phyloP scores from a whole-genome alignment of 2,888 invertebrate genomes.

The Mycogona germanica region DNA sequence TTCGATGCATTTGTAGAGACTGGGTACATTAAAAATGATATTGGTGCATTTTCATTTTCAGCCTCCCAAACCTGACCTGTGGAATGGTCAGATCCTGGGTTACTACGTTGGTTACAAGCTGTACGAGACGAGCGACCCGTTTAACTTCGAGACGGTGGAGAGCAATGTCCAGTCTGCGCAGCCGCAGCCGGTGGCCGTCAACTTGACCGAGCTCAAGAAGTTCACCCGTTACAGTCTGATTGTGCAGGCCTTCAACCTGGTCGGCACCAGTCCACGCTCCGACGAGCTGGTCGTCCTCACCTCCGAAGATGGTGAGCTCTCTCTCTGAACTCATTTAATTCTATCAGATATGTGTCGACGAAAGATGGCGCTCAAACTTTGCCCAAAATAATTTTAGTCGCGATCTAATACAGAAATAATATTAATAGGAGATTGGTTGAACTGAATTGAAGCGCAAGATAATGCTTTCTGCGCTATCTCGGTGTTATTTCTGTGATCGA shows the following conservation, averaged over 20 bases:
- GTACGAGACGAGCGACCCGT: constrained; percentile 20
- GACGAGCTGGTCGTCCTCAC: constrained; percentile 30
- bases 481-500: not conserved
- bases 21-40: no score
- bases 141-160: constrained; percentile 24
- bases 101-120: constrained; percentile 35
- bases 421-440: not conserved
- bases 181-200: constrained; percentile 22
- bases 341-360: not conserved
- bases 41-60: constrained; percentile 2
- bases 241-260: constrained; percentile 33
- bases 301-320: constrained; percentile 32
- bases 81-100: constrained; percentile 35
- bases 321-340: not conserved
- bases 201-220: constrained; percentile 32
- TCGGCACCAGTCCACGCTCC: constrained; percentile 33
- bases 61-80: constrained; percentile 30
- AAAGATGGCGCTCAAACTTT: not conserved
- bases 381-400: not conserved
- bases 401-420: not conserved
- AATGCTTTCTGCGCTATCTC: not conserved
- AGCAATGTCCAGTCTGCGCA: constrained; percentile 18
- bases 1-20: no score
- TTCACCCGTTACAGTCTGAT: constrained; percentile 34
- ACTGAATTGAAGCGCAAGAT: not conserved